These are phyloP conservation scores for Odocoileus virginianus DNA, from an alignment of 2,113 vertebrate species.

Conservation along the genomic window DNA sequence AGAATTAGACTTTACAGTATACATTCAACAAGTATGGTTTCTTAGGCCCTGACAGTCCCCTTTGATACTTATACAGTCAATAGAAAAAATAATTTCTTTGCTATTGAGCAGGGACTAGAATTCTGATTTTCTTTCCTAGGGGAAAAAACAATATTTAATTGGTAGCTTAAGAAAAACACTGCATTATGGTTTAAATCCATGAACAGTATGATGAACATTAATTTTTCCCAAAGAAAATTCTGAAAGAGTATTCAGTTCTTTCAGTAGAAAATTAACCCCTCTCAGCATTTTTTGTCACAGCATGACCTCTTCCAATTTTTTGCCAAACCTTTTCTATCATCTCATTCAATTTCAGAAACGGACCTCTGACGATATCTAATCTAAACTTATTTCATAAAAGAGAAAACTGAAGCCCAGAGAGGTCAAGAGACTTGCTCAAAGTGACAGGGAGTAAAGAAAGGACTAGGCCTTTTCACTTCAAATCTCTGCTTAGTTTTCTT, in stretches of 20 bases:
- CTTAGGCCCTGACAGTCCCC: neutral
- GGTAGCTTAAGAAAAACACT: neutral
- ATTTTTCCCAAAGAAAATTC: conserved; percentile 54
- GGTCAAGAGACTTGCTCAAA: neutral
- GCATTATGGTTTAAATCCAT: neutral
- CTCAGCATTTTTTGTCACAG: conserved; percentile 10
- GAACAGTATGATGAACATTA: neutral
- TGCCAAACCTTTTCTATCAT: neutral
- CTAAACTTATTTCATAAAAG: neutral
- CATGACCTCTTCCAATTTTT: neutral
- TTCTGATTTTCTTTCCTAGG: conserved; percentile 28
- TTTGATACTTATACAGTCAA: conserved; percentile 10
- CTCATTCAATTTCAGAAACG: neutral
- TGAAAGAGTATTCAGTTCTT: neutral
- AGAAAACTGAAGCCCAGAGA: neutral
- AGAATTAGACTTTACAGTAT: neutral
- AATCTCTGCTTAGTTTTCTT: neutral
- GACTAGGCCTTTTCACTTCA: neutral
- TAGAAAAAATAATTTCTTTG: conserved; percentile 11
- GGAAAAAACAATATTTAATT: neutral
- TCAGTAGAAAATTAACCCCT: conserved; percentile 32
- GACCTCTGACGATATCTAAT: neutral
- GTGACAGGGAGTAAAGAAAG: neutral
- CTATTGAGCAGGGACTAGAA: neutral
- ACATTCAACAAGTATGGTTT: neutral